Conservation (phyloP, 2,797 vertebrate genomes). For the Helarctos malayanus region DNA sequence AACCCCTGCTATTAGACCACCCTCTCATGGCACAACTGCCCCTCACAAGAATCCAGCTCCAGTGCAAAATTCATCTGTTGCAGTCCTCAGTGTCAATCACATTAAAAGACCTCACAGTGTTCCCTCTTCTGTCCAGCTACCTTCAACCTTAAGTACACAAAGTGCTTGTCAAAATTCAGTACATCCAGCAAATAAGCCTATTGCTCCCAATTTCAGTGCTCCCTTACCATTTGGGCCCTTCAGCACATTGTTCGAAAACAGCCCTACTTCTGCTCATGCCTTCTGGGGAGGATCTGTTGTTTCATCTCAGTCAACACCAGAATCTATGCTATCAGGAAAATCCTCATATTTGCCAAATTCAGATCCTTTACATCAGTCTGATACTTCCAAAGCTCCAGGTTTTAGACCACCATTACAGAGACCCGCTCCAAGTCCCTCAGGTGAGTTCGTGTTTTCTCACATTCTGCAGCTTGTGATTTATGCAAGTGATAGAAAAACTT, state of each 20-base stretch:
- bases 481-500: not conserved
- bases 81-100: slow-evolving; percentile 90
- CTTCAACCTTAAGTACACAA: slow-evolving; percentile 93
- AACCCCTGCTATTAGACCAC: slow-evolving; percentile 87
- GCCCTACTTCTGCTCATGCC: slow-evolving; percentile 89
- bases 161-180: slow-evolving; percentile 92
- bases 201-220: slow-evolving; percentile 91
- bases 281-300: slow-evolving; percentile 93
- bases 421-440: slow-evolving; percentile 92
- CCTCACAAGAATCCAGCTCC: slow-evolving; percentile 89
- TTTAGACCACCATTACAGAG: slow-evolving; percentile 92
- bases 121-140: slow-evolving; percentile 92
- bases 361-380: slow-evolving; percentile 91
- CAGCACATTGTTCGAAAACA: slow-evolving; percentile 92
- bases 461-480: not conserved
- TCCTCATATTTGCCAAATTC: slow-evolving; percentile 92
- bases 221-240: slow-evolving; percentile 91
- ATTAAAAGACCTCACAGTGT: slow-evolving; percentile 93
- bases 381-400: slow-evolving; percentile 93
- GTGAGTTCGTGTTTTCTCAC: slow-evolving; percentile 82
- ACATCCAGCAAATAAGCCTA: slow-evolving; percentile 90
- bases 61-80: slow-evolving; percentile 89
- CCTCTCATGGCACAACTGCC: slow-evolving; percentile 85
- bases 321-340: slow-evolving; percentile 91
- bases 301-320: slow-evolving; percentile 90